Evolutionary conservation across 2,797 vertebrate genomes (phyloP), one percentile per base, ranked within the genome.

Genomic region (Acrocephalus scirpaceus): DNA sequence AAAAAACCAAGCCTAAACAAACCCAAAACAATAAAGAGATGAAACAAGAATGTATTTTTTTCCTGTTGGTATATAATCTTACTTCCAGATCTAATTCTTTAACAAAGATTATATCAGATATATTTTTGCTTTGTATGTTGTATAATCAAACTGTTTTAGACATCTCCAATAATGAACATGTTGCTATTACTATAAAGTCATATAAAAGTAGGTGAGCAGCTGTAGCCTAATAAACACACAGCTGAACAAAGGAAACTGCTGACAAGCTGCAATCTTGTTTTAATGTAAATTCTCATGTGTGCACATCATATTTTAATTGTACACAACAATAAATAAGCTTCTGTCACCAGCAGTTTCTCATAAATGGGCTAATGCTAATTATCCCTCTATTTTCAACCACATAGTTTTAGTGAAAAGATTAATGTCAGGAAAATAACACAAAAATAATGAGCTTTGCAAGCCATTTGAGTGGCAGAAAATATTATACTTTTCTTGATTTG

Each of bases 301-400:
- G 94, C 89, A 84, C 74, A 79, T 88, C 22, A 42, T 69, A 84
- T 60, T 83, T 93, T 86, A 88, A 93, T 92, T 67, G n/a, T 58
- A 86, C 67, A 44, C 54, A 94, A 92, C 53, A 80, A 78, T 83
- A 93, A 96, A 80, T 62, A 85, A 92, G 90, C 73, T 72, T 92
- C 89, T 77, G 73, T 93, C 88, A 62, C 91, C 45, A 69, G 82
- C 17, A 96, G 93, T 84, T 87, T 94, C 96, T 96, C 78, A 88
- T 73, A 95, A 95, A 86, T 73, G 76, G 79, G 86, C 70, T 93
- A 84, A 94, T 42, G 65, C 90, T 96, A 97, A 97, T 97, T 91
- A 95, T 83, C 85, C 54, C 88, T 91, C 62, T 86, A 78, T 86
- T 95, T 91, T 80, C 91, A 93, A 87, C 13, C 62, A 74, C 19